Evolutionary conservation across 2,797 vertebrate species (phyloP), one percentile per base, ranked within the genome.

Genomic region (Sebastes iracundus): DNA sequence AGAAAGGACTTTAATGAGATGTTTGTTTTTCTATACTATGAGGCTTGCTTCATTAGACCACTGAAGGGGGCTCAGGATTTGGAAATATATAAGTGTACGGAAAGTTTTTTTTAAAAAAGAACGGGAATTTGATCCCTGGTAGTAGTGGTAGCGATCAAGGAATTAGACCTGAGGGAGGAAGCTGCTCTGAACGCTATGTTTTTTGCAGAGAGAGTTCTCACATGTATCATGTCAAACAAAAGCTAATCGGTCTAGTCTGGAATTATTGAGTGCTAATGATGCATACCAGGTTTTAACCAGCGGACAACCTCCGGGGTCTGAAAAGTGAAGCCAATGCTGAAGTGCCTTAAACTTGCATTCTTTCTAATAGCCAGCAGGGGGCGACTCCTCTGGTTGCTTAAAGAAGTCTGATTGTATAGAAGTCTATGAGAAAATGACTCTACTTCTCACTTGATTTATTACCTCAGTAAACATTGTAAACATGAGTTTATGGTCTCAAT

Each of bases 1-100:
- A 81, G 62, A 35, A 68, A 77, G 61, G 71, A 72, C 79, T 62
- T 91, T 65, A 90, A 85, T 87, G 75, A 89, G 72, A 81, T 58
- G 73, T 25, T 82, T 87, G 79, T 88, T 46, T 78, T 85, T 81
- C 66, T 82, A 42, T 35, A 80, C 46, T 10, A 76, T 28, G 20
- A 83, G 65, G 60, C 66, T 69, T 59, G 63, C 69, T 82, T 90
- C 75, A 83, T 90, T 86, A 83, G 77, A 58, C 33, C 28, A 64
- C 38, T 62, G 66, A 77, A 0, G 16, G 12, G 33, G 38, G 22
- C 27, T 76, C 64, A 46, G 67, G 69, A 69, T 66, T 77, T 75
- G 82, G 63, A 87, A 85, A 82, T 80, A 78, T 61, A 69, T 78
- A 77, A 81, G 71, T 87, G 80, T 52, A 76, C 3, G 79, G 84